Conservation (phyloP, 2,113 vertebrate genomes). For the Condylura cristata region DNA sequence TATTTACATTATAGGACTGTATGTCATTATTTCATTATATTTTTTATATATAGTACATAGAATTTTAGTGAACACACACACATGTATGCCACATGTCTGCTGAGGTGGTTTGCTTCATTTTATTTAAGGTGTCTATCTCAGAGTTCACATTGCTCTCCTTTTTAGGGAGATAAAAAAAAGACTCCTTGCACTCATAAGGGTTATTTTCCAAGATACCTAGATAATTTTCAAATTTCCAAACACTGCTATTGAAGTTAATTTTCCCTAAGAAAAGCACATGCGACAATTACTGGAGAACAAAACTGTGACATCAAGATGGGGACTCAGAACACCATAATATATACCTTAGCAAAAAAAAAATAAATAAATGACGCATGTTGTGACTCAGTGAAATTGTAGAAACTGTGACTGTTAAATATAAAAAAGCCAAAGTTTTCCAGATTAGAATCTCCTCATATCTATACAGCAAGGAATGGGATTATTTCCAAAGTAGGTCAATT, state of each 20-base stretch:
- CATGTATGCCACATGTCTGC: not conserved
- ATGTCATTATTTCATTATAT: not conserved
- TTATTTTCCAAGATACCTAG: not conserved
- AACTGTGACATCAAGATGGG: not conserved
- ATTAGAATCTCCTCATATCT: not conserved
- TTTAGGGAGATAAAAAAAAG: not conserved
- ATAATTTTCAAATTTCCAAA: slow-evolving; percentile 12
- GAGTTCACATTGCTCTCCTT: not conserved
- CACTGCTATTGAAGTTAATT: not conserved
- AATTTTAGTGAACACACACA: not conserved
- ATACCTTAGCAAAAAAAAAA: not conserved
- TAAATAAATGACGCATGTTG: not conserved
- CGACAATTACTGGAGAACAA: not conserved
- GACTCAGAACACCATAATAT: not conserved
- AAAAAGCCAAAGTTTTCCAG: not conserved
- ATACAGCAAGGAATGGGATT: not conserved
- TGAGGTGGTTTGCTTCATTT: slow-evolving; percentile 4
- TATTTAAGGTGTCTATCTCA: not conserved
- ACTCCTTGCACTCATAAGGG: not conserved
- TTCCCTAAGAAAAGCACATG: not conserved
- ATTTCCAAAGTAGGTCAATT: not conserved
- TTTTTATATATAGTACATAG: not conserved
- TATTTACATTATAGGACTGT: not conserved
- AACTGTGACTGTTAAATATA: not conserved
- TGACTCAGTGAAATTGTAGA: not conserved